Base-by-base conservation (phyloP, 2,888 invertebrate genomes). In the Platynereis dumerilii region DNA sequence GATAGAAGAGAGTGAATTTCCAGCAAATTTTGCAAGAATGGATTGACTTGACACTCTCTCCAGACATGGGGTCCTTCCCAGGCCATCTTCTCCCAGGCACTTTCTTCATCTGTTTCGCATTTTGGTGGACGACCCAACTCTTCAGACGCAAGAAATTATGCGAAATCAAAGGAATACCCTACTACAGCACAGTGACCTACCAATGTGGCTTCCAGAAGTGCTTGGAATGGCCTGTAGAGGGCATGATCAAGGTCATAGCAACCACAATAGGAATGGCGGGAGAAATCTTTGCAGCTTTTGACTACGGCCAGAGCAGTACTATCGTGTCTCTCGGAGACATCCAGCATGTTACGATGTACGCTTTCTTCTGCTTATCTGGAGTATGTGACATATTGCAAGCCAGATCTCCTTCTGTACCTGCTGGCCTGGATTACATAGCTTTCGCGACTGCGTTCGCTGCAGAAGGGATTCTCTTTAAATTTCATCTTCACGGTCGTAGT, bases 341-440 rank as follows among this genome's bases (percentile, higher is more conserved):
- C 22, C 86, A 86, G 69, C 86, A 86, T 74, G 83, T 84, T 54
- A 86, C 86, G 26, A 87, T 86, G 86, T 86, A 83, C 74, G 81
- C 83, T 74, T 85, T 85, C 74, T 86, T 87, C 74, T 84, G 83
- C 17, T 65, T 86, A 24, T 80, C 79, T 56, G 86, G 84, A 5
- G 71, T 84, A 0, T 66, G 84, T 2, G 86, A 86, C 64, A 69
- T 86, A 2, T 70, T 83, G 1, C 64, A 77, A 12, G 74, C 80
- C 68, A 82, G 75, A 65, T 78, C 74, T 66, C 68, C 67, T 24
- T 72, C 75, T 5, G 57, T 85, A n/a, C 85, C 86, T 1, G 79
- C 80, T 1, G 79, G 82, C 65, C 71, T 82, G 28, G 86, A 86
- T 69, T 86, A 85, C 72, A 75, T 81, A 3, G 73, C 81, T 1